Percentiles rank a stretch among this genome's conserved stretches.
These are phyloP conservation scores for Semicossyphus pulcher DNA, from an alignment of 2,113 vertebrate species.

Conservation along the genomic window DNA sequence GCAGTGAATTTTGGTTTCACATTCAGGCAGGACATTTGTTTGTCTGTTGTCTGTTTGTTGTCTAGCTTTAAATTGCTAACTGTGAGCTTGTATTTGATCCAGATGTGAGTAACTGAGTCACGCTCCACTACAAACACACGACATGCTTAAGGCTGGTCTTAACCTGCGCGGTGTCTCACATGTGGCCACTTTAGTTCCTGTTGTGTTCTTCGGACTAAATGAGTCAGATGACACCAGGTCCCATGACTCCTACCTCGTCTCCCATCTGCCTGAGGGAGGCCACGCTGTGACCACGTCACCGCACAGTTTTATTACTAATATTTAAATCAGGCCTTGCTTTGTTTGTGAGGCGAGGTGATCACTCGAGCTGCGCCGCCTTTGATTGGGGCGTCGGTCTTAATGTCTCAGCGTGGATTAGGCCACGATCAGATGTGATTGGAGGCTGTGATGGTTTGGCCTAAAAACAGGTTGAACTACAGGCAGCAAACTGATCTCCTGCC, in stretches of 20 bases:
- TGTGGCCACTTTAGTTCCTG: slow-evolving; percentile 12
- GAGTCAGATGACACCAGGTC: slow-evolving; percentile 32
- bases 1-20: background rate
- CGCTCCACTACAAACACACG: background rate
- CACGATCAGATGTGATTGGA: slow-evolving; percentile 35
- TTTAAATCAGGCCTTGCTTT: background rate
- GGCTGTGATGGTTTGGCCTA: slow-evolving; percentile 27
- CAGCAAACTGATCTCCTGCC: slow-evolving; percentile 26
- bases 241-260: slow-evolving; percentile 15
- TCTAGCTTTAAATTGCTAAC: background rate
- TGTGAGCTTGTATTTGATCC: background rate
- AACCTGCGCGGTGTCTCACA: slow-evolving; percentile 24
- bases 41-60: background rate
- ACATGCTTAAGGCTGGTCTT: slow-evolving; percentile 9
- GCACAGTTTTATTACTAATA: background rate
- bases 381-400: slow-evolving; percentile 26
- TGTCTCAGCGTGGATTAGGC: slow-evolving; percentile 37
- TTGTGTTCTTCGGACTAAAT: background rate
- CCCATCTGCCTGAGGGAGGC: background rate
- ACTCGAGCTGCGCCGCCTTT: background rate
- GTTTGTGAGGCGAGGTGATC: background rate
- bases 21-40: background rate
- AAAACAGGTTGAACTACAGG: slow-evolving; percentile 40
- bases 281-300: background rate
- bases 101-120: slow-evolving; percentile 1